phyloP scores from a whole-genome alignment of 2,113 vertebrate species.

The Halichoeres trimaculatus region DNA sequence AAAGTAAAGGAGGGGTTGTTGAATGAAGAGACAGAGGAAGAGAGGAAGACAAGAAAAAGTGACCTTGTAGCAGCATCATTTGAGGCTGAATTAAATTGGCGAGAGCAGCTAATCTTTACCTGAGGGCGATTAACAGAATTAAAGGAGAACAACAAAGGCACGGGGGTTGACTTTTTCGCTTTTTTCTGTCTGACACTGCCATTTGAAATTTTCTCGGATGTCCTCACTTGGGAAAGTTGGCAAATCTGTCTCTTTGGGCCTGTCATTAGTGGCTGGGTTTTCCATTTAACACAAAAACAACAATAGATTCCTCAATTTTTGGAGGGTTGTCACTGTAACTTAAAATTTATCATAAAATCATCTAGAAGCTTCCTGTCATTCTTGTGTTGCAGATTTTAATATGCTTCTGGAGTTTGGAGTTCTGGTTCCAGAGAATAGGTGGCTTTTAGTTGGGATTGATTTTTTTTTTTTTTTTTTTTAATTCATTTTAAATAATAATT shows the following conservation, averaged over 20 bases:
- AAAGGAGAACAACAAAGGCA: slow-evolving; percentile 89
- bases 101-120: slow-evolving; percentile 99
- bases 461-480: too few relatives aligned
- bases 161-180: slow-evolving; percentile 76
- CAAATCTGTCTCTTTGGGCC: slow-evolving; percentile 33
- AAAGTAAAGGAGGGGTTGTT: slow-evolving; percentile 4
- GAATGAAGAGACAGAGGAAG: slow-evolving; percentile 59
- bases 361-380: background rate
- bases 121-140: slow-evolving; percentile 95
- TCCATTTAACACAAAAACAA: slow-evolving; percentile 35
- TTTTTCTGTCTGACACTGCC: slow-evolving; percentile 65
- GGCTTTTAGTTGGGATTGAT: too few relatives aligned
- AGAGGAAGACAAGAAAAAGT: slow-evolving; percentile 81
- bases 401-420: too few relatives aligned
- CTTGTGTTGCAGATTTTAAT: too few relatives aligned
- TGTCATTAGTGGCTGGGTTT: slow-evolving; percentile 18
- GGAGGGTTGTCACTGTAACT: slow-evolving; percentile 6
- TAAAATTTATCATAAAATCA: slow-evolving; percentile 15
- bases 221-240: slow-evolving; percentile 54
- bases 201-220: slow-evolving; percentile 70
- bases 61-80: slow-evolving; percentile 95
- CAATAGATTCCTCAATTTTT: background rate
- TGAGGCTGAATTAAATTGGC: slow-evolving; percentile 97
- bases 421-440: too few relatives aligned
- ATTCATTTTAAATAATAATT: too few relatives aligned